Percentiles rank a stretch among this genome's conserved stretches.
Evolutionary conservation across 2,113 vertebrate genomes (phyloP).

Genomic region (Eudorcas thomsonii): DNA sequence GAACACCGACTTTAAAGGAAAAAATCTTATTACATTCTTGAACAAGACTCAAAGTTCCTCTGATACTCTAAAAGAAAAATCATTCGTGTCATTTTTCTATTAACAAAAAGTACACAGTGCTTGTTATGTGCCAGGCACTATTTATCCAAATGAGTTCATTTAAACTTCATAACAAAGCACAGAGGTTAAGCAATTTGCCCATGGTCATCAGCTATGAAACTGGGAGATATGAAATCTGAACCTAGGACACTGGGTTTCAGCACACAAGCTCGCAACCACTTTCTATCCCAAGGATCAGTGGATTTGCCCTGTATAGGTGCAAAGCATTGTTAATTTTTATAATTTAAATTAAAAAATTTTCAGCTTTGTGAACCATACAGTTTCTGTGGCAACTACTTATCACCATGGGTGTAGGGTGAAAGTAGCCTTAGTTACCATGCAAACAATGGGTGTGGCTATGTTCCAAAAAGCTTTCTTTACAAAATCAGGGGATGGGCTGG

Average conservation of each 20-base stretch:
- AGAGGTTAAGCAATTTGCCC: not conserved
- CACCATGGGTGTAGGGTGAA: not conserved
- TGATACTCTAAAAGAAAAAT: not conserved
- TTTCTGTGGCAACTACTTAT: not conserved
- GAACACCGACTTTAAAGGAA: constrained; percentile 11
- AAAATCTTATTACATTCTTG: not conserved
- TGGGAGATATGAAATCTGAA: not conserved
- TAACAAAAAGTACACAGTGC: not conserved
- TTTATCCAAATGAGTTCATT: not conserved
- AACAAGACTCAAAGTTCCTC: not conserved
- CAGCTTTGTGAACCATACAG: not conserved
- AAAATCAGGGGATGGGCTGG: not conserved
- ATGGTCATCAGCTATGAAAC: not conserved
- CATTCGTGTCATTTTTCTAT: not conserved
- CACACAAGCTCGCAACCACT: not conserved
- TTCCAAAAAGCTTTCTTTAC: not conserved
- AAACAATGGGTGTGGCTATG: not conserved
- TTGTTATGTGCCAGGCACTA: not conserved
- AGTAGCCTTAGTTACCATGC: not conserved
- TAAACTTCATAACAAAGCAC: not conserved
- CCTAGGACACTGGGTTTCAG: not conserved
- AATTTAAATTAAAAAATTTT: not conserved
- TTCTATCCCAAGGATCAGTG: not conserved
- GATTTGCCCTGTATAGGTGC: not conserved
- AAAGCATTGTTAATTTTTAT: not conserved